Conservation (phyloP, 1,140 invertebrate genomes). For the Diachasmimorpha longicaudata region DNA sequence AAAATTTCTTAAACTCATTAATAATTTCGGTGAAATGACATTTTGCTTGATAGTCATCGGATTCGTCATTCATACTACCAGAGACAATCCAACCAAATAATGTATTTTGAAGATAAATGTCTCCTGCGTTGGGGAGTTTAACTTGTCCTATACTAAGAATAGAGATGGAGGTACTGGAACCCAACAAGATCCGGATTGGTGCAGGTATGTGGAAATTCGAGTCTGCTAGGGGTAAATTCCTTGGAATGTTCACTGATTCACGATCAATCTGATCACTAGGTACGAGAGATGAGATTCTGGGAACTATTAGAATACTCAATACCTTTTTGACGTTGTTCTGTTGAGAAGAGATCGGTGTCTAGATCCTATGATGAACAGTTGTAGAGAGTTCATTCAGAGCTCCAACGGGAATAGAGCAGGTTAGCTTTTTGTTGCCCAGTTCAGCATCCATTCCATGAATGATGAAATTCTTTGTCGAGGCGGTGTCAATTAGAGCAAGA, state of each 20-base stretch:
- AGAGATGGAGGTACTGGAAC: constrained; percentile 30
- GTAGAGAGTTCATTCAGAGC: background rate
- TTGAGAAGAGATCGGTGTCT: background rate
- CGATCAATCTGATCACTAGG: constrained; percentile 28
- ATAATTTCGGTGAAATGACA: background rate
- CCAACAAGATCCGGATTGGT: constrained; percentile 31
- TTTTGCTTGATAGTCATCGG: background rate
- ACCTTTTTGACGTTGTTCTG: constrained; percentile 23
- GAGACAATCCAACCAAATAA: constrained; percentile 29
- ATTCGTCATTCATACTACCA: background rate
- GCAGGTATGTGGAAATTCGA: constrained; percentile 30
- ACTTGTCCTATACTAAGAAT: constrained; percentile 30
- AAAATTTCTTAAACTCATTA: constrained; percentile 19
- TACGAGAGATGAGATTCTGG: constrained; percentile 21
- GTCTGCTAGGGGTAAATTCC: constrained; percentile 31
- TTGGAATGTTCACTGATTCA: constrained; percentile 26
- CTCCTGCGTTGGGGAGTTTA: background rate
- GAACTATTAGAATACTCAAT: constrained; percentile 27
- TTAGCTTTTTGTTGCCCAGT: background rate
- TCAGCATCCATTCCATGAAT: background rate
- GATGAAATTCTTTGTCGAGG: background rate
- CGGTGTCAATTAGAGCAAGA: background rate
- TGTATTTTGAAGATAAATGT: constrained; percentile 35
- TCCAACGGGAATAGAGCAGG: background rate
- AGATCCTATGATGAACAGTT: background rate